Percentiles rank a stretch among this genome's conserved stretches.
Evolutionary conservation across 2,113 vertebrate species (phyloP).

Genomic region (Bufo gargarizans): DNA sequence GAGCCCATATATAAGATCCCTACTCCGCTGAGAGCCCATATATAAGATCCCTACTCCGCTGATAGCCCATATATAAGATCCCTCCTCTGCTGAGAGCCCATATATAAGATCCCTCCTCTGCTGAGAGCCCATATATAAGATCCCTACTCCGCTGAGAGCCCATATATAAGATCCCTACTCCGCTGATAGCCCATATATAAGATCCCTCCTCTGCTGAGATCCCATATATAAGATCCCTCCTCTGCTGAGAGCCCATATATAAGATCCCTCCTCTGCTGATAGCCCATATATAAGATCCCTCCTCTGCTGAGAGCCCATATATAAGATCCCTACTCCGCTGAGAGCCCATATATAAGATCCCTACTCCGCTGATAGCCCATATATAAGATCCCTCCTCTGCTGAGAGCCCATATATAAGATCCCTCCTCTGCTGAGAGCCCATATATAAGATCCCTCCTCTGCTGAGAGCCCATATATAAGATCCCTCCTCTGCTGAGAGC

Average conservation of each 20-base stretch:
- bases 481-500: background rate
- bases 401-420: background rate
- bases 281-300: too few species aligned
- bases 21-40: too few species aligned
- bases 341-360: background rate
- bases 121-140: background rate
- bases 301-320: background rate
- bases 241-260: too few species aligned
- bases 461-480: background rate
- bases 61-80: background rate
- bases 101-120: background rate
- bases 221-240: background rate
- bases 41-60: background rate
- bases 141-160: background rate
- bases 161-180: background rate
- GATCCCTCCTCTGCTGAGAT: background rate
- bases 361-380: background rate
- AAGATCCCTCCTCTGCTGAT: too few species aligned
- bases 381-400: background rate
- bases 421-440: background rate
- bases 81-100: too few species aligned
- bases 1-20: background rate
- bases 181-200: background rate
- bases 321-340: background rate
- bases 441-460: background rate